Conservation (phyloP, 2,113 vertebrate genomes). For the Dipodomys spectabilis region DNA sequence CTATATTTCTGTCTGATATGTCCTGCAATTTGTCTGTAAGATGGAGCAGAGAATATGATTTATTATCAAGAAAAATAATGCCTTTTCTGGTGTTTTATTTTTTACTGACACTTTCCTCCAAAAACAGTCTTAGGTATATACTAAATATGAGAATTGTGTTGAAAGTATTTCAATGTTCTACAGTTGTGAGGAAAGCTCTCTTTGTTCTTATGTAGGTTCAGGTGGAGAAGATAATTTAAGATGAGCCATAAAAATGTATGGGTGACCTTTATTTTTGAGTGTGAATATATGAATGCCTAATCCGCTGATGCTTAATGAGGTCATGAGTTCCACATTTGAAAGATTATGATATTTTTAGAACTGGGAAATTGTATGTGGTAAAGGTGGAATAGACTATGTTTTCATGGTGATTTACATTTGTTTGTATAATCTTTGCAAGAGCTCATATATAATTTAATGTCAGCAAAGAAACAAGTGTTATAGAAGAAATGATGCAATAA, state of each 20-base stretch:
- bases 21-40: not conserved
- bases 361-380: not conserved
- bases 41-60: no score
- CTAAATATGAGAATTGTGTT: not conserved
- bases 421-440: conserved; percentile 34
- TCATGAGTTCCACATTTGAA: not conserved
- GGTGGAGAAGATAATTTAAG: not conserved
- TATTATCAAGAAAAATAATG: no score
- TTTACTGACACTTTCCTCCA: not conserved
- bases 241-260: not conserved
- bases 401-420: conserved; percentile 15
- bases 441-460: not conserved
- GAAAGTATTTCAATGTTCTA: not conserved
- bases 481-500: not conserved
- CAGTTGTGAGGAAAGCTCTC: not conserved
- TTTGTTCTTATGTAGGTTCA: conserved; percentile 10
- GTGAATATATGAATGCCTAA: conserved; percentile 14
- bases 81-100: not conserved
- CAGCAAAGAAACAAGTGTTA: not conserved
- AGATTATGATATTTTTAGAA: conserved; percentile 22
- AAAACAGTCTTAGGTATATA: not conserved
- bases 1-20: not conserved
- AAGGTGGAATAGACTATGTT: not conserved
- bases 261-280: not conserved
- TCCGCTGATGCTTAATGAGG: not conserved